A percentile compares a stretch with the other conserved stretches of the same genome.
Conservation (phyloP, 2,113 vertebrate species). For the Eptesicus fuscus region DNA sequence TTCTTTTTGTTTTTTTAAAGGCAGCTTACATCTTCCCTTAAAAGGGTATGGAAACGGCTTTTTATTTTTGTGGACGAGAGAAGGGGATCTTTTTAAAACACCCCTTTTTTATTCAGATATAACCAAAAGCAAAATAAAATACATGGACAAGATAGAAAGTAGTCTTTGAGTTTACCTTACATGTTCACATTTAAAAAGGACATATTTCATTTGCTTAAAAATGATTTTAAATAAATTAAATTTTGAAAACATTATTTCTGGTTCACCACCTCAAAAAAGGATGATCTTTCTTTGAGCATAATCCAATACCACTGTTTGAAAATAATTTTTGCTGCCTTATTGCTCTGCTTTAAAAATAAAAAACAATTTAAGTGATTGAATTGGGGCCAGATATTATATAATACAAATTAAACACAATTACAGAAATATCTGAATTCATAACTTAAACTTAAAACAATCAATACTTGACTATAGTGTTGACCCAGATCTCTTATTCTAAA, state of each 20-base stretch:
- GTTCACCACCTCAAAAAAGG: neutral
- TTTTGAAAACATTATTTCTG: conserved; percentile 54
- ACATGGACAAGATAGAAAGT: neutral
- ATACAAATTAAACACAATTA: neutral
- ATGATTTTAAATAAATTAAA: conserved; percentile 33
- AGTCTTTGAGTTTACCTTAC: neutral
- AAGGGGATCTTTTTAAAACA: neutral
- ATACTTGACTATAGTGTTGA: neutral
- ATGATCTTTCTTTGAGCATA: neutral
- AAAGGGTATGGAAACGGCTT: neutral
- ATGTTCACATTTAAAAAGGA: neutral
- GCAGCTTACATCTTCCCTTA: neutral
- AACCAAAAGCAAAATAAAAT: neutral
- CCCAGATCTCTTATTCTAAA: neutral
- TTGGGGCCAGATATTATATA: neutral
- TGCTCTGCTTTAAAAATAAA: neutral
- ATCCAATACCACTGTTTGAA: neutral
- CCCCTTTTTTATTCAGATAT: neutral
- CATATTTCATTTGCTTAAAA: neutral
- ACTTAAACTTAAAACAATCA: neutral
- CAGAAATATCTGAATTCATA: neutral
- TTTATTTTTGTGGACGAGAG: neutral
- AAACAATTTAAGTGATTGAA: neutral
- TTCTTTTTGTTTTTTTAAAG: conserved; percentile 29
- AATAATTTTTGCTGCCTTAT: neutral